Percentiles rank a stretch among this genome's conserved stretches.
phyloP scores from a whole-genome alignment of 2,888 invertebrate genomes.

The Hyposoter dolosus region DNA sequence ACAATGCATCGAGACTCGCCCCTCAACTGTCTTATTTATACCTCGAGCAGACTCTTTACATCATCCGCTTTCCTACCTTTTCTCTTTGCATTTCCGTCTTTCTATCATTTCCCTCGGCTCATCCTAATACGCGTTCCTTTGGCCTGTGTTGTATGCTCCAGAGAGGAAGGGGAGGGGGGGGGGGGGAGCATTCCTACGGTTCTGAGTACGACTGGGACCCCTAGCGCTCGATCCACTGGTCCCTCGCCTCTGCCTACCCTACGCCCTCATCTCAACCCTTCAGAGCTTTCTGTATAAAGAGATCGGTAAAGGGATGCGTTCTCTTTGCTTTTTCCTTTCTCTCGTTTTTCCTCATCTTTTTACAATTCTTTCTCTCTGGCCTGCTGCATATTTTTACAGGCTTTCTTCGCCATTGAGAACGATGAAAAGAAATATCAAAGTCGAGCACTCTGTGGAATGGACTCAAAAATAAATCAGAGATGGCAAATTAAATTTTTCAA shows the following conservation, averaged over 20 bases:
- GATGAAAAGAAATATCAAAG: constrained; percentile 51
- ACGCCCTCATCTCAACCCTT: not conserved
- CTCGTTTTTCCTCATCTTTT: not conserved
- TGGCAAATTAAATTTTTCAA: not conserved
- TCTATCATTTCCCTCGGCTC: constrained; percentile 26
- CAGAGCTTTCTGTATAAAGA: constrained; percentile 51
- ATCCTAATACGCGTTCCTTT: constrained; percentile 1
- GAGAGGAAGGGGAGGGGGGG: not conserved
- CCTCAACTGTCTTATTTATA: constrained; percentile 33
- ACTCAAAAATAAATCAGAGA: constrained; percentile 26
- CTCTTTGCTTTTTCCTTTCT: constrained; percentile 29
- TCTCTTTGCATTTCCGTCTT: constrained; percentile 39
- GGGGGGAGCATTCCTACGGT: not conserved
- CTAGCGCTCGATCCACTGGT: not conserved
- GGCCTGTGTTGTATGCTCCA: constrained; percentile 5
- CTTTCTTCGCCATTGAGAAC: constrained; percentile 23
- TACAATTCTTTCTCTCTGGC: not conserved
- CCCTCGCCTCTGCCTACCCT: not conserved
- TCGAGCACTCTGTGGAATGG: constrained; percentile 2
- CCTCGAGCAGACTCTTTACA: constrained; percentile 47
- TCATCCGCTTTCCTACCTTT: constrained; percentile 42
- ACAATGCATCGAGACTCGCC: constrained; percentile 11
- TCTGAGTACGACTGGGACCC: constrained; percentile 36
- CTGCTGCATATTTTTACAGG: not conserved
- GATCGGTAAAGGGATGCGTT: constrained; percentile 49